Evolutionary conservation across 2,113 vertebrate genomes (phyloP), one percentile per base, ranked within the genome.

Genomic region (Tachysurus fulvidraco): DNA sequence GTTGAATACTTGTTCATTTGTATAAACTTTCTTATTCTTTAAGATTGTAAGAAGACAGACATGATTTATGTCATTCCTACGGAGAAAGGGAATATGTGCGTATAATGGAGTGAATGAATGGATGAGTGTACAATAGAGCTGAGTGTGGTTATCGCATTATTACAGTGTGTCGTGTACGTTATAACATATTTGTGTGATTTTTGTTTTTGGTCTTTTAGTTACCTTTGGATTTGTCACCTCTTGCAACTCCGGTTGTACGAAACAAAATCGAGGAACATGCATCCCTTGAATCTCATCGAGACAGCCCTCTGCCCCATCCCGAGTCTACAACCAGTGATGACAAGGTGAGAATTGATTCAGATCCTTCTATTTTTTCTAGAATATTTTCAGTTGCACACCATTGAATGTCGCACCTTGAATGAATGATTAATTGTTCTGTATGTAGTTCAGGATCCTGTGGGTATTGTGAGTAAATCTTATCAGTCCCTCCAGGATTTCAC

Each of bases 301-400:
- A 97, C 88, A 99, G 98, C 90, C 98, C 98, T 89, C 96, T 98
- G 94, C 98, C 98, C 94, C 97, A 98, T 91, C 98, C 98, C 4
- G 98, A 99, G 89, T 99, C 98, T 69, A 99, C 98, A 36, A 99
- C 98, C 88, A 97, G 90, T 93, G 98, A 99, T 84, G 98, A 99
- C 91, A 98, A 98, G 98, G 98, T 96, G 90, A 86, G 77, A 19
- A 36, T 12, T 23, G 6, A 46, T 76, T 71, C 57, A 28, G 62
- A 28, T 69, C 50, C 74, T 71, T 41, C 0, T 52, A 3, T n/a
- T 46, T 11, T 12, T 25, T 62, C 25, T 30, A 73, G 41, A 82
- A 83, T 44, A 79, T 64, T 64, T 59, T 30, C 74, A 54, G 59
- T 65, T 13, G 21, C 13, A 16, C 23, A 59, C 73, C 13, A 41